Percentiles rank a stretch among this genome's conserved stretches.
Evolutionary conservation across 1,140 invertebrate species (phyloP).

Genomic region (Drosophila serrata): DNA sequence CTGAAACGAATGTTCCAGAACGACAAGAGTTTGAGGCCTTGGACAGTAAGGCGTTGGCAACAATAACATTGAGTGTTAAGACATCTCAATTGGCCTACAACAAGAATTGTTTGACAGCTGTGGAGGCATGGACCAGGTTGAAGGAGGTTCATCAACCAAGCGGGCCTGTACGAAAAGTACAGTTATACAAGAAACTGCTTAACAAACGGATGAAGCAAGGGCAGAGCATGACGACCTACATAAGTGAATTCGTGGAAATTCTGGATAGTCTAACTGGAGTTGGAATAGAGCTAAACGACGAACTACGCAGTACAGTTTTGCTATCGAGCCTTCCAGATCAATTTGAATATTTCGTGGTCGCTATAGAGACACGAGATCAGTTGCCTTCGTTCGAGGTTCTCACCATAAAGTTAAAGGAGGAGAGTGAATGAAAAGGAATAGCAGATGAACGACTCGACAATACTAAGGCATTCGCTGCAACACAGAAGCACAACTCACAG

Average conservation of each 20-base stretch:
- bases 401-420: background rate
- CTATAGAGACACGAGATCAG: background rate
- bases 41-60: too few species aligned
- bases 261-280: background rate
- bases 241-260: too few species aligned
- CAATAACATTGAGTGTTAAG: too few species aligned
- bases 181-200: constrained; percentile 16
- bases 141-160: constrained; percentile 23
- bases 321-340: too few species aligned
- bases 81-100: too few species aligned
- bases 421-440: constrained; percentile 14
- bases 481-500: background rate
- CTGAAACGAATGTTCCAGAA: too few species aligned
- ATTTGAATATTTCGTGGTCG: background rate
- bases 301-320: too few species aligned
- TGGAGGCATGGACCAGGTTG: constrained; percentile 10
- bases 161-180: constrained; percentile 12
- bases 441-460: background rate
- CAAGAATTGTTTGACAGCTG: too few species aligned
- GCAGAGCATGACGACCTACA: too few species aligned
- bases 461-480: background rate
- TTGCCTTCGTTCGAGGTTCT: background rate
- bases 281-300: constrained; percentile 1
- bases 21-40: too few species aligned
- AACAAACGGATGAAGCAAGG: background rate